Base-by-base conservation (phyloP, 2,888 invertebrate genomes). In the Halictus ligatus region DNA sequence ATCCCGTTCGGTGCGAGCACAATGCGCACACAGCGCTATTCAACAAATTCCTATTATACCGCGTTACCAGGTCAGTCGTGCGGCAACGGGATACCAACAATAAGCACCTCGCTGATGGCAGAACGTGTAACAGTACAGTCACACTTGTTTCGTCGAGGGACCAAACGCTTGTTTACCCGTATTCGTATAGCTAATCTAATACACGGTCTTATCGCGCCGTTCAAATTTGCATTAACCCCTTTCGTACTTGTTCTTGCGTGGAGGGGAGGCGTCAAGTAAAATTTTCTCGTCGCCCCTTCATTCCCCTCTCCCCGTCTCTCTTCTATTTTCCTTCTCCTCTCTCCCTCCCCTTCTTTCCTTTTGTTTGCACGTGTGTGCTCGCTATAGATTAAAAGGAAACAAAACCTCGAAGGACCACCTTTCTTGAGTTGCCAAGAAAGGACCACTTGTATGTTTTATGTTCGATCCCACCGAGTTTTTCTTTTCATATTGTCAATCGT, bases 21-120 rank as follows among this genome's bases (percentile, higher is more conserved):
- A 50, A 69, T 50, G 67, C 64, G n/a, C 50, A 69, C 50, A 50
- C n/a, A 15, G 25, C 69, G 79, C 75, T 72, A 67, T 78, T 75
- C 80, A 75, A 89, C 86, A 86, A 77, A 77, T 89, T 86, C 81
- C 89, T 83, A 83, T 73, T 80, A 79, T 85, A 81, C 77, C 75
- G 67, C 60, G 80, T 54, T 64, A 67, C 67, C 80, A 60, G 80
- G 86, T 75, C 77, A 73, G 84, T 83, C 81, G 80, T 64, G 67
- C 48, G 77, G 83, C 46, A 64, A 78, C 80, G 81, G 72, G 87
- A 83, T 78, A 69, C 83, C 80, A 81, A 84, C 88, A 88, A 89
- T 90, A 86, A 90, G 89, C 89, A 84, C 83, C 86, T 84, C 88
- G 88, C 88, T 89, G 89, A 88, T 82, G 88, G 74, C 67, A 72